phyloP scores from a whole-genome alignment of 2,113 vertebrate species.

The Setophaga petechia region DNA sequence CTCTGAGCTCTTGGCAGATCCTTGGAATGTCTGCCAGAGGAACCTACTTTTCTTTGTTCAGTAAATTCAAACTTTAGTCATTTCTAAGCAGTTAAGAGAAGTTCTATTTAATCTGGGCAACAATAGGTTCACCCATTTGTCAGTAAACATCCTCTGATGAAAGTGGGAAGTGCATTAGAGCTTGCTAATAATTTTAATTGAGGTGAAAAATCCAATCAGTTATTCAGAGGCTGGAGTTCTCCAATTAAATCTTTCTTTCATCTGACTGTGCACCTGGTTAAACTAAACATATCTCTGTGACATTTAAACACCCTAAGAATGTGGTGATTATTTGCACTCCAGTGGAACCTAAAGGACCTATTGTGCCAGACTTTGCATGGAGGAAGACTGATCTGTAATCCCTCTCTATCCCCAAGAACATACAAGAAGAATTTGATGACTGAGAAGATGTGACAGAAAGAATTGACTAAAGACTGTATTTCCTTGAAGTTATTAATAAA shows the following conservation, averaged over 20 bases:
- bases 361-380: not conserved
- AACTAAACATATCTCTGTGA: not conserved
- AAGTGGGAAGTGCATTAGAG: not conserved
- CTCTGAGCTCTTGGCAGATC: not conserved
- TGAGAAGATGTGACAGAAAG: not conserved
- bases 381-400: not conserved
- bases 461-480: not conserved
- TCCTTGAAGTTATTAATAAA: not conserved
- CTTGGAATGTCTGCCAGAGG: not conserved
- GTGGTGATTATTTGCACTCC: not conserved
- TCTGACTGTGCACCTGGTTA: not conserved
- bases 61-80: not conserved
- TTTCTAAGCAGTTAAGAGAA: not conserved
- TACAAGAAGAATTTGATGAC: not conserved
- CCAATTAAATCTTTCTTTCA: constrained; percentile 5
- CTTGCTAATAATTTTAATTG: constrained; percentile 26
- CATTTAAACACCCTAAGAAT: not conserved
- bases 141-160: not conserved
- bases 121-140: not conserved
- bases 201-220: constrained; percentile 18
- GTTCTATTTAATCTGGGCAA: not conserved
- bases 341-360: not conserved
- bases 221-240: not conserved
- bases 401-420: not conserved
- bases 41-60: not conserved